Percentiles rank a stretch among this genome's conserved stretches.
Evolutionary conservation across 2,888 invertebrate genomes (phyloP).

Genomic region (Calliphora vomitoria): DNA sequence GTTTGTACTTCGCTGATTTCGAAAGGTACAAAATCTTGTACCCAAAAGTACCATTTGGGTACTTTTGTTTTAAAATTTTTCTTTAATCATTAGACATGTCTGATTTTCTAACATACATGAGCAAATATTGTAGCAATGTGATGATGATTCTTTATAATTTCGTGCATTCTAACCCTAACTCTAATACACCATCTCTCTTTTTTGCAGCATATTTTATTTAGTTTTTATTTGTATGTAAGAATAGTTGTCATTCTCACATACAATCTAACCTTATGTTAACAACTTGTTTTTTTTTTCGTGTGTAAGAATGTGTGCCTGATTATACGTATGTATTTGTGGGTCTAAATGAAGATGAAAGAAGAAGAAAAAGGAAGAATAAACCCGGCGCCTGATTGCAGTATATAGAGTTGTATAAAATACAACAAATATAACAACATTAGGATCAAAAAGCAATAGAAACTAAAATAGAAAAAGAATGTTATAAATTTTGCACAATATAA

Average conservation of each 20-base stretch:
- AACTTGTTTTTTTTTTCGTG: conserved; percentile 31
- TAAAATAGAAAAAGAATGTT: not conserved
- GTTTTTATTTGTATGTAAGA: too few relatives aligned
- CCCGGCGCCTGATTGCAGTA: conserved; percentile 39
- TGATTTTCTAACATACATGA: too few relatives aligned
- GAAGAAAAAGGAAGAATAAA: not conserved
- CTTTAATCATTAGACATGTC: too few relatives aligned
- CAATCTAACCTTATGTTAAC: conserved; percentile 47
- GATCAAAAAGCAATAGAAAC: not conserved
- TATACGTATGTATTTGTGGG: conserved; percentile 9
- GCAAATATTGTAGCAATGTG: not conserved
- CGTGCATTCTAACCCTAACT: not conserved
- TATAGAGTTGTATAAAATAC: conserved; percentile 22
- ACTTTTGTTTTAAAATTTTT: too few relatives aligned
- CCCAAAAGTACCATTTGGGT: too few relatives aligned
- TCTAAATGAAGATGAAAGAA: conserved; percentile 1
- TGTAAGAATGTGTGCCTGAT: not conserved
- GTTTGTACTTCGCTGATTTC: too few relatives aligned
- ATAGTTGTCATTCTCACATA: not conserved
- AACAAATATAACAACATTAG: not conserved
- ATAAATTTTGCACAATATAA: conserved; percentile 19
- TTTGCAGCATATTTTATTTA: conserved; percentile 2
- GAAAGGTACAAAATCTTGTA: too few relatives aligned
- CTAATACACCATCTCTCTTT: not conserved
- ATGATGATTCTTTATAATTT: conserved; percentile 19